A percentile compares a stretch with the other conserved stretches of the same genome.
Conservation (phyloP, 2,888 invertebrate species). For the Tetragonisca angustula region DNA sequence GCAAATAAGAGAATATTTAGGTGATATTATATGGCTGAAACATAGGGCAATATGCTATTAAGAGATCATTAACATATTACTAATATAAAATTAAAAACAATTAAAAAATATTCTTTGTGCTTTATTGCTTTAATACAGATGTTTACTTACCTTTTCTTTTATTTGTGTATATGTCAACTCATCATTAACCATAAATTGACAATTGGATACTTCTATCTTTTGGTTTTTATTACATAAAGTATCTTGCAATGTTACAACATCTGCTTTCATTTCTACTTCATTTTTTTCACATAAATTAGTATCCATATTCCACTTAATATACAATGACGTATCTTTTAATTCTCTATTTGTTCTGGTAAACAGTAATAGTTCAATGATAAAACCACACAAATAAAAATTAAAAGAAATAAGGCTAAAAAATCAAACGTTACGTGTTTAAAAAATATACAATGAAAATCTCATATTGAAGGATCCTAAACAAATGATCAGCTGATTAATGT, state of each 20-base stretch:
- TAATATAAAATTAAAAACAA: background rate
- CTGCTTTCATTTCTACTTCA: slow-evolving; percentile 82
- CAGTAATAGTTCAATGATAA: slow-evolving; percentile 37
- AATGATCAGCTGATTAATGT: slow-evolving; percentile 45
- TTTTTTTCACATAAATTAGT: slow-evolving; percentile 63
- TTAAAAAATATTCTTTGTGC: slow-evolving; percentile 1
- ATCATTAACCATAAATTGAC: slow-evolving; percentile 27
- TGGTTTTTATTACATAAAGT: slow-evolving; percentile 23
- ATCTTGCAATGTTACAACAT: slow-evolving; percentile 14
- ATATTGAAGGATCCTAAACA: slow-evolving; percentile 32
- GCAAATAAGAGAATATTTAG: no score
- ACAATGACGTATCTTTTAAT: slow-evolving; percentile 9
- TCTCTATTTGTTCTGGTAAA: slow-evolving; percentile 44
- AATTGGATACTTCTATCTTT: slow-evolving; percentile 23
- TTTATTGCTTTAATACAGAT: background rate
- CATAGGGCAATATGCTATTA: background rate
- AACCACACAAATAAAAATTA: slow-evolving; percentile 29
- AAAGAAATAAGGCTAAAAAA: slow-evolving; percentile 6
- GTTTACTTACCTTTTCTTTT: slow-evolving; percentile 45
- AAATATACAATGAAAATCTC: slow-evolving; percentile 1
- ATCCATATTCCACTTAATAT: slow-evolving; percentile 54
- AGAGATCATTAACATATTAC: background rate
- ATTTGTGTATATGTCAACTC: slow-evolving; percentile 19
- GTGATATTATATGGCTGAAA: no score
- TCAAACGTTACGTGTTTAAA: background rate